Conservation (phyloP, 2,888 invertebrate species). For the Tachina grossa region DNA sequence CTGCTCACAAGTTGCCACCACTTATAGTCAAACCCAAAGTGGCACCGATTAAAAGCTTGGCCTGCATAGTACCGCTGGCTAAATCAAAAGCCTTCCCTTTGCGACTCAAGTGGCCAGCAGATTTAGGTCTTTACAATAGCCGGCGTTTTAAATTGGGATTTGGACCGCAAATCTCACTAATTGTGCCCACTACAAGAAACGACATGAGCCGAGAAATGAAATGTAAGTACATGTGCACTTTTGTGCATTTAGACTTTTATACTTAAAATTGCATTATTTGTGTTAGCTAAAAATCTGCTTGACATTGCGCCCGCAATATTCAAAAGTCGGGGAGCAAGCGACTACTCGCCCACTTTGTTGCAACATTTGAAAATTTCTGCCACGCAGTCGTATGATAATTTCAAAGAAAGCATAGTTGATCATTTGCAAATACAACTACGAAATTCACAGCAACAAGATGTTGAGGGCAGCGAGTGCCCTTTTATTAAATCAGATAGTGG, state of each 20-base stretch:
- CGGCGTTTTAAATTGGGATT: conserved; percentile 89
- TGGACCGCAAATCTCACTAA: conserved; percentile 86
- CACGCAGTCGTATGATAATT: conserved; percentile 75
- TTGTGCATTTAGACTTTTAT: not conserved
- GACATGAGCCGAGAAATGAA: conserved; percentile 70
- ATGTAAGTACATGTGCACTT: conserved; percentile 68
- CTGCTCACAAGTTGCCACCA: conserved; percentile 71
- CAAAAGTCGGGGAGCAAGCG: conserved; percentile 75
- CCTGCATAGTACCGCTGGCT: conserved; percentile 81
- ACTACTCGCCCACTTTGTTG: conserved; percentile 77
- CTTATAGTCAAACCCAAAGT: conserved; percentile 83
- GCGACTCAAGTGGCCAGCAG: conserved; percentile 83
- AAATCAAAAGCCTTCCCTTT: conserved; percentile 77
- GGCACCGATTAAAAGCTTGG: conserved; percentile 81
- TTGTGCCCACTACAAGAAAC: conserved; percentile 83
- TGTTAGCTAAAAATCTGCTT: conserved; percentile 70
- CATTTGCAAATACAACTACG: conserved; percentile 87
- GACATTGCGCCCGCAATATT: conserved; percentile 74
- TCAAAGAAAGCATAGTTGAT: conserved; percentile 85
- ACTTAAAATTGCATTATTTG: not conserved
- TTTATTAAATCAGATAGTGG: conserved; percentile 77
- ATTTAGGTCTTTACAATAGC: conserved; percentile 85
- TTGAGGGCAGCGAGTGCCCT: conserved; percentile 83
- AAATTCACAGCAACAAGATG: conserved; percentile 83
- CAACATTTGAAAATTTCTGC: conserved; percentile 79